Conservation (phyloP, 2,797 vertebrate species). For the Helicolenus hilgendorfi region DNA sequence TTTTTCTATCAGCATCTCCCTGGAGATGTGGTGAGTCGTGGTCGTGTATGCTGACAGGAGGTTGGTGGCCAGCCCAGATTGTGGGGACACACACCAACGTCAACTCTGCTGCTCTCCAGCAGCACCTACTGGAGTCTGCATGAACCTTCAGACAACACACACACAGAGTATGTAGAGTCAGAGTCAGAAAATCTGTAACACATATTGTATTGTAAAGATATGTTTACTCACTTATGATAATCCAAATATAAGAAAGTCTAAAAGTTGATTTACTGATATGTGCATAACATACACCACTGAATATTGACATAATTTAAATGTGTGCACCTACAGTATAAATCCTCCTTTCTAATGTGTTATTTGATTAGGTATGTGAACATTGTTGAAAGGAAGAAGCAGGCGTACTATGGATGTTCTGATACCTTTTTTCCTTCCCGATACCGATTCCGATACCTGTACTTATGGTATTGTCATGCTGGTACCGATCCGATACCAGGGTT, state of each 20-base stretch:
- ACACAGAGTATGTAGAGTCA: neutral
- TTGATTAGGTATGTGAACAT: neutral
- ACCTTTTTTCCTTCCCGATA: too few species aligned
- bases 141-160: conserved; percentile 25
- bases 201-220: neutral
- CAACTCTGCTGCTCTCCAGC: conserved; percentile 79
- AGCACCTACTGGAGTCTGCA: conserved; percentile 83
- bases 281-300: neutral
- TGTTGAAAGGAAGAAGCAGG: neutral
- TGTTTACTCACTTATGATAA: neutral
- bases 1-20: conserved; percentile 74
- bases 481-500: too few species aligned
- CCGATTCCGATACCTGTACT: too few species aligned
- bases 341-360: neutral
- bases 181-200: neutral
- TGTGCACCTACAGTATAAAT: neutral
- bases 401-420: accelerated
- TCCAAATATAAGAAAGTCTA: neutral
- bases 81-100: conserved; percentile 25
- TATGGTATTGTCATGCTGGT: too few species aligned
- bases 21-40: conserved; percentile 70
- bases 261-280: neutral
- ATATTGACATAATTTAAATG: neutral
- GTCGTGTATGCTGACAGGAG: conserved; percentile 84
- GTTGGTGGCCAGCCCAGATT: conserved; percentile 84